These are phyloP conservation scores for Cyclina sinensis DNA, from an alignment of 1,140 invertebrate species.

Conservation along the genomic window DNA sequence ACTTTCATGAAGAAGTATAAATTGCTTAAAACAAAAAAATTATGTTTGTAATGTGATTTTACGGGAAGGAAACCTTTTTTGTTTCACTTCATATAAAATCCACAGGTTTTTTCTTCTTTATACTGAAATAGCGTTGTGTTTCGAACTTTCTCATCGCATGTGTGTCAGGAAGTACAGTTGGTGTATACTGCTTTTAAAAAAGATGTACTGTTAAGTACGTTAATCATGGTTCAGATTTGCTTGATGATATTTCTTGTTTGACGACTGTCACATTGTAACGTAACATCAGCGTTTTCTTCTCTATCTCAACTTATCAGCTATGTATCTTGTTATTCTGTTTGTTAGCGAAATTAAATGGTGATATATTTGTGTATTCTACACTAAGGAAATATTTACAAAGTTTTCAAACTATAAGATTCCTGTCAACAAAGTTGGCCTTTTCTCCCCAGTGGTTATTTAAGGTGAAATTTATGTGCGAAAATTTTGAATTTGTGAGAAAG, in stretches of 20 bases:
- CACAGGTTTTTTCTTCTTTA: too few relatives aligned
- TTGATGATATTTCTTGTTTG: neutral
- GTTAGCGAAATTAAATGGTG: conserved; percentile 69
- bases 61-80: too few relatives aligned
- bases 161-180: too few relatives aligned
- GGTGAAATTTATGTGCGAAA: neutral
- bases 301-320: conserved; percentile 43
- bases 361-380: conserved; percentile 67
- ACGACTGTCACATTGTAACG: conserved; percentile 17
- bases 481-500: too few relatives aligned
- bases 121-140: too few relatives aligned
- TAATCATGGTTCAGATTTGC: neutral
- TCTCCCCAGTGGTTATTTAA: neutral
- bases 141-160: too few relatives aligned
- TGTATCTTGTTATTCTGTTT: conserved; percentile 65
- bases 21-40: too few relatives aligned
- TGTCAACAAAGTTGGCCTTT: conserved; percentile 46
- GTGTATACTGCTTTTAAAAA: too few relatives aligned
- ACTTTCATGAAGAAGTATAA: too few relatives aligned
- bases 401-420: conserved; percentile 41
- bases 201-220: neutral
- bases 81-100: too few relatives aligned
- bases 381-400: conserved; percentile 64
- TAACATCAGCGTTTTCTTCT: conserved; percentile 9
- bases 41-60: too few relatives aligned